Percentiles rank a stretch among this genome's conserved stretches.
Conservation (phyloP, 2,888 invertebrate species). For the Meteorus colon region DNA sequence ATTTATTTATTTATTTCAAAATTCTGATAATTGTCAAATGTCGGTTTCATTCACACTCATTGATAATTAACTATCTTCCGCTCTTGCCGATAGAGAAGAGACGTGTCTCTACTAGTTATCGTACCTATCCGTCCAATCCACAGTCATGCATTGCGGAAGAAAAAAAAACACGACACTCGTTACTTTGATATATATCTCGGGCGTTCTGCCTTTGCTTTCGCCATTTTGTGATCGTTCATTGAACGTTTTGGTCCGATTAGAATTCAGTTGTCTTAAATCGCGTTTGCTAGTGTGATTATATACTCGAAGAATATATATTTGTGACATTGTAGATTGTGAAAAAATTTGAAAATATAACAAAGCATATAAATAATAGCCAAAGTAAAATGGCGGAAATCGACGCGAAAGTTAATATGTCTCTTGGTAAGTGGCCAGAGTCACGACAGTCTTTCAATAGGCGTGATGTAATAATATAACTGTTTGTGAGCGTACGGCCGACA, state of each 20-base stretch:
- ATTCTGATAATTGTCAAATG: too few relatives aligned
- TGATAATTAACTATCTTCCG: too few relatives aligned
- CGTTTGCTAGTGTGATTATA: not conserved
- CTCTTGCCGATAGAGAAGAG: too few relatives aligned
- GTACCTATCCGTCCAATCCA: too few relatives aligned
- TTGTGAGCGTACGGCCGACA: conserved; percentile 66
- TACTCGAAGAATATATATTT: not conserved
- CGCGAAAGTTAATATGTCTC: conserved; percentile 72
- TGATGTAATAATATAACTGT: conserved; percentile 54
- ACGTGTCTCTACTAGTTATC: too few relatives aligned
- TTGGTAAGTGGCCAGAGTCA: conserved; percentile 70
- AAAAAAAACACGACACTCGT: not conserved
- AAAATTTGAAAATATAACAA: not conserved
- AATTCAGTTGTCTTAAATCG: not conserved
- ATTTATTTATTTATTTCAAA: too few relatives aligned
- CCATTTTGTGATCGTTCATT: not conserved
- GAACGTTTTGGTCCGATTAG: not conserved
- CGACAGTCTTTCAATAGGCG: conserved; percentile 57
- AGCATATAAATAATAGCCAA: conserved; percentile 24
- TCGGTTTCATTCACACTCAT: too few relatives aligned
- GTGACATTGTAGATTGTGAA: not conserved
- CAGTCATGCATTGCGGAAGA: not conserved
- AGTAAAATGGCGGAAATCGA: conserved; percentile 70
- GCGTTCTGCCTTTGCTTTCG: not conserved
- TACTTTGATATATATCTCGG: not conserved